These are phyloP conservation scores for Morelia viridis DNA, from an alignment of 2,797 vertebrate species.

Conservation along the genomic window DNA sequence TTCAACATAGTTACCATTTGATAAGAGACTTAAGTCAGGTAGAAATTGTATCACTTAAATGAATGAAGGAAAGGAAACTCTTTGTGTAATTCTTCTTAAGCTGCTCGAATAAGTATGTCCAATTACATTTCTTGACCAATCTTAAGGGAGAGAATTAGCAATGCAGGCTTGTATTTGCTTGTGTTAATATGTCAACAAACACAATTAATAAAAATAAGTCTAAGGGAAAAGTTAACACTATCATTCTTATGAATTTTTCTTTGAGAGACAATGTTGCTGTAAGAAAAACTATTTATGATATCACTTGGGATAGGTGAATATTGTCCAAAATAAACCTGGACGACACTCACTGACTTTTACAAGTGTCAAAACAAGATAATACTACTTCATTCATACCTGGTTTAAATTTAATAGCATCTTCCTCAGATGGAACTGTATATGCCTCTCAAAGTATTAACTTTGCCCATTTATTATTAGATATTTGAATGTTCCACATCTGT, in stretches of 20 bases:
- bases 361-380: neutral
- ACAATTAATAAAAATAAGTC: neutral
- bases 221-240: neutral
- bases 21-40: neutral
- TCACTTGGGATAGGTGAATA: neutral
- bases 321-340: neutral
- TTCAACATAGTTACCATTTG: slow-evolving; percentile 60
- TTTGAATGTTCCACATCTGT: neutral
- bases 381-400: neutral
- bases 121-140: neutral
- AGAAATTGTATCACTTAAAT: neutral
- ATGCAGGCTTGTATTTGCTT: neutral
- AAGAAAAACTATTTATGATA: slow-evolving; percentile 1
- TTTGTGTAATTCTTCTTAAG: slow-evolving; percentile 1
- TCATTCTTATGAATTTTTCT: neutral
- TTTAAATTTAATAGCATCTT: neutral
- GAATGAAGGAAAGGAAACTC: neutral
- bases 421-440: neutral
- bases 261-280: neutral
- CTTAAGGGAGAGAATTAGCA: neutral
- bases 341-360: neutral
- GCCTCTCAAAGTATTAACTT: neutral
- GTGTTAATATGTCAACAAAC: neutral
- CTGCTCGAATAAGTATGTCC: neutral
- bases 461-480: neutral